Conservation (phyloP, 2,113 vertebrate genomes). For the Phrynosoma platyrhinos region DNA sequence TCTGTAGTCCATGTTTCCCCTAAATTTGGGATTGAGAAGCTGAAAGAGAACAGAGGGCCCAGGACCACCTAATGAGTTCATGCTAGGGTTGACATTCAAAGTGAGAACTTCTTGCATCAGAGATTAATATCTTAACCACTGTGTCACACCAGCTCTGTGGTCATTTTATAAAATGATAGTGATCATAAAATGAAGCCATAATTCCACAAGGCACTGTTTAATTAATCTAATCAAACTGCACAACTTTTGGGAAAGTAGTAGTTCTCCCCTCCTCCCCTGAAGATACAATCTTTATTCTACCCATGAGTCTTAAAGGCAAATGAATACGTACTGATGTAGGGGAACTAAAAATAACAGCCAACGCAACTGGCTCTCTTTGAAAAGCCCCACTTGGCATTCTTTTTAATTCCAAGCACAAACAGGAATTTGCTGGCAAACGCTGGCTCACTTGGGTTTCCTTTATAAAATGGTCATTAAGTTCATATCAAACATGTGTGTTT, state of each 20-base stretch:
- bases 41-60: neutral
- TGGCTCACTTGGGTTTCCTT: conserved; percentile 50
- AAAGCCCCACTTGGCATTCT: conserved; percentile 46
- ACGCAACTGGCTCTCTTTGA: conserved; percentile 41
- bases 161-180: conserved; percentile 1
- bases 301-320: conserved; percentile 31
- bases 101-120: neutral
- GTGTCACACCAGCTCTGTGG: neutral
- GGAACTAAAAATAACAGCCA: conserved; percentile 30
- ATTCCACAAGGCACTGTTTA: conserved; percentile 12
- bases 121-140: neutral
- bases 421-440: conserved; percentile 48
- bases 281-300: conserved; percentile 11
- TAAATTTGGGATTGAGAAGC: too few relatives aligned
- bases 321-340: neutral
- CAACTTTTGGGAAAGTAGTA: conserved; percentile 20
- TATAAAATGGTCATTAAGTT: conserved; percentile 43
- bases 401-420: conserved; percentile 63
- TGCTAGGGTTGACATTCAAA: neutral
- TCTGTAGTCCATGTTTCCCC: too few relatives aligned
- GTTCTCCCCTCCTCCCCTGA: neutral
- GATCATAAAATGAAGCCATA: neutral
- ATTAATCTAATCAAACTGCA: conserved; percentile 6
- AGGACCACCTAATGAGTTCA: neutral
- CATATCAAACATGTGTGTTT: conserved; percentile 47